Evolutionary conservation across 1,140 invertebrate genomes (phyloP), one percentile per base, ranked within the genome.

Genomic region (Macrobrachium rosenbergii): DNA sequence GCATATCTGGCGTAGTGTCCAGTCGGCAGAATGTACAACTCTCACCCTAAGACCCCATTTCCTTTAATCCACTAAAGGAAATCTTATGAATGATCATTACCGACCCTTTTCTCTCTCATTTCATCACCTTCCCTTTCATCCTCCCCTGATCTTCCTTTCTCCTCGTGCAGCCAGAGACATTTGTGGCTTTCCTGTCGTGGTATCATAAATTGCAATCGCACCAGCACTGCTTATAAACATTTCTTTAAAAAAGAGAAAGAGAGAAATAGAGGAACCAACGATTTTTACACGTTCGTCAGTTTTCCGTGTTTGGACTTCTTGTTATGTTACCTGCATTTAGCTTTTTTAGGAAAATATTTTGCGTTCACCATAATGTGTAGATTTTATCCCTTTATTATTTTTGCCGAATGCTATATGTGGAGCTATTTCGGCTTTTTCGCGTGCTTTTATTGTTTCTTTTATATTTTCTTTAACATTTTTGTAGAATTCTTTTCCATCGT

Each of bases 151-250:
- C 64, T 52, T 45, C 28, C 81, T 60, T 58, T 28, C 67, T 75
- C 81, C 43, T 21, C 67, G n/a, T 21, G 19, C 11, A n/a, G 28
- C 21, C 16, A 11, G 43, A 62, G 58, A 37, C 82, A 28, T 37
- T 21, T 37, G 59, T 8, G 72, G 67, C n/a, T 75, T 43, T 62
- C 19, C 60, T 67, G 60, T 62, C 67, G 21, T 19, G 58, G 58
- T 19, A n/a, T 75, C 69, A 75, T 83, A 83, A 83, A 83, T 83
- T 76, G 82, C 72, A 83, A 83, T 83, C 82, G 58, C 82, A 8
- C 72, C 67, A 45, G 59, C 37, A 72, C 69, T 62, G 23, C 58
- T 73, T 76, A 73, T 72, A 62, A 64, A 73, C 62, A 75, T 69
- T 64, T 60, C 52, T 52, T 52, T 12, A 52, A 8, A 52, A n/a